These are phyloP conservation scores for Colius striatus DNA, from an alignment of 2,113 vertebrate species.

Conservation along the genomic window DNA sequence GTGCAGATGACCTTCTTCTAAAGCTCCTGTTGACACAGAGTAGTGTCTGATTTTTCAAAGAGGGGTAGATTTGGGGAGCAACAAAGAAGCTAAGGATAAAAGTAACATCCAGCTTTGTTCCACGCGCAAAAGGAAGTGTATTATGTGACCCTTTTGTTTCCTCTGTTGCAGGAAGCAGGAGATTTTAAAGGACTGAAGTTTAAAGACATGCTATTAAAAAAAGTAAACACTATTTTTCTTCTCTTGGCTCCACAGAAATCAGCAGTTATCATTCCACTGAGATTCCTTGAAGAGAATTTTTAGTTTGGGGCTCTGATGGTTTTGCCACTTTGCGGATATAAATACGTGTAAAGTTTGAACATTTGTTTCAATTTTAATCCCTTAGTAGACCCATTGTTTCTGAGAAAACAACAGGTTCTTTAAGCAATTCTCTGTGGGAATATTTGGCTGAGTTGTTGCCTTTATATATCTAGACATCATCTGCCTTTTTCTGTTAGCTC, in stretches of 20 bases:
- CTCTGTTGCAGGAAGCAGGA: background rate
- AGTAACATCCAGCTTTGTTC: conserved; percentile 34
- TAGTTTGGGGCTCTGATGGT: background rate
- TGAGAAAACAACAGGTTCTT: background rate
- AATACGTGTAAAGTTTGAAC: background rate
- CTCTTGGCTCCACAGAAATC: background rate
- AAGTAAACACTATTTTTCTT: conserved; percentile 23
- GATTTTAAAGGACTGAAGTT: background rate
- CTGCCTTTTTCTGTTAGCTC: background rate
- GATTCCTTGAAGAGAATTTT: background rate
- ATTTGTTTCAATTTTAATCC: background rate
- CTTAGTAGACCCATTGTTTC: background rate
- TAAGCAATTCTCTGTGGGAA: background rate
- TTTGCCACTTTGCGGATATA: background rate
- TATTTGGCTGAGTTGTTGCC: background rate
- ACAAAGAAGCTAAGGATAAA: conserved; percentile 31
- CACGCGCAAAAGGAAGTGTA: background rate
- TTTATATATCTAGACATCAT: background rate
- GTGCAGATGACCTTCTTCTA: conserved; percentile 1
- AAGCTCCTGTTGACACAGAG: conserved; percentile 1
- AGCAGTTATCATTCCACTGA: background rate
- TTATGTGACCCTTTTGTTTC: background rate
- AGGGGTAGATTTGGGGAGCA: background rate
- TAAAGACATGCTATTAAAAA: conserved; percentile 4
- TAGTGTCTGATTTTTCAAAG: conserved; percentile 13